Base-by-base conservation (phyloP, 2,888 invertebrate genomes). In the Biston betularia region DNA sequence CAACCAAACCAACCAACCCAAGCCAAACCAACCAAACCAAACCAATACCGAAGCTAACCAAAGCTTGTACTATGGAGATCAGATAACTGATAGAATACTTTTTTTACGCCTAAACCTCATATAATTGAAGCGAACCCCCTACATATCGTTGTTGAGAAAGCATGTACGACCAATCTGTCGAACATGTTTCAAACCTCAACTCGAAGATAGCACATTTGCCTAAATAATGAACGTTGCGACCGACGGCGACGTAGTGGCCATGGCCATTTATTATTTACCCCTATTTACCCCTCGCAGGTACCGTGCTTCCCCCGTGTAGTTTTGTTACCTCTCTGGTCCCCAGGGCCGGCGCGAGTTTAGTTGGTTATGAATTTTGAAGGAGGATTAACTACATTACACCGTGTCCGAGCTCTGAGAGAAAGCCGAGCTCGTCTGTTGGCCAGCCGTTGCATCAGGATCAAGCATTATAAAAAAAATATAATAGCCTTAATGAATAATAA, bases 361-460 rank as follows among this genome's bases (percentile, higher is more conserved):
- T 79, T 80, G 70, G 78, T 82, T 81, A 82, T 82, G 81, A 82
- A 82, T 82, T 80, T 82, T 75, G 74, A 80, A 82, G 76, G 68
- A 81, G 80, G 78, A 82, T 81, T 80, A 80, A 82, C 77, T 75
- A 78, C 77, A 79, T 80, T 78, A 81, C 75, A 75, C 71, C 24
- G 52, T 15, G 42, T 42, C 5, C 54, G 33, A 33, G 35, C 45
- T 10, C 1, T 33, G 38, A 10, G 14, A 53, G 6, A 8, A 11
- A 6, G 15, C 2, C 4, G 0, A 10, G 8, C 14, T 9, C 2
- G 6, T 50, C 9, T 14, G 38, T 5, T 10, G n/a, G 8, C 9
- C 14, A 14, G 14, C 38, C 38, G 52, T 52, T 38, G 52, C 11
- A 14, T 24, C n/a, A 46, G 10, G 24, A 24, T 15, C 42, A 7